These are phyloP conservation scores for Cyphomyrus discorhynchus DNA, from an alignment of 2,113 vertebrate species.

Conservation along the genomic window DNA sequence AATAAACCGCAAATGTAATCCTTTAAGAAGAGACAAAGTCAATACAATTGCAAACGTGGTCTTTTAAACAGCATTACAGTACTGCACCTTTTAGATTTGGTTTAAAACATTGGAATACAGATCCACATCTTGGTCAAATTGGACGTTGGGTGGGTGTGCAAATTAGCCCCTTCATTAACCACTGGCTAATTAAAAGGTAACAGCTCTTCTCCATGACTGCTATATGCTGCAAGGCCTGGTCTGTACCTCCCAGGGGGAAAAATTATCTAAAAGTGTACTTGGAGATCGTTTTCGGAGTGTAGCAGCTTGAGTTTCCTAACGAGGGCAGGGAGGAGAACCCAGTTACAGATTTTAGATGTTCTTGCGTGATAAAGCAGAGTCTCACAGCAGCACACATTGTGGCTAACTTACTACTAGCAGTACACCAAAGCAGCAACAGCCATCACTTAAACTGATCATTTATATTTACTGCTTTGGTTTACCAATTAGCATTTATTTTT, in stretches of 20 bases:
- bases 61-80: background rate
- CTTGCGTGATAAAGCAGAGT: background rate
- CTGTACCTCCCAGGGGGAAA: background rate
- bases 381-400: constrained; percentile 11
- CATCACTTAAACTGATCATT: background rate
- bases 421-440: background rate
- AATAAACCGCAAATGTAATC: background rate
- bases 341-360: background rate
- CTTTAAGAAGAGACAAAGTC: background rate
- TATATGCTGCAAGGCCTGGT: background rate
- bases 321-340: background rate
- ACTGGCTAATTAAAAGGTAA: background rate
- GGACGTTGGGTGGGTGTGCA: background rate
- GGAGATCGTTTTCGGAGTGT: background rate
- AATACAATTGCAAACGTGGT: background rate
- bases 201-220: background rate
- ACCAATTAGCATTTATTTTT: background rate
- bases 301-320: background rate
- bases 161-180: background rate
- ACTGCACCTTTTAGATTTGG: background rate
- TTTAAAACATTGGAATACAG: background rate
- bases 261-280: background rate
- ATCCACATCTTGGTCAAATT: background rate
- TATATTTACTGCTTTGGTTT: background rate
- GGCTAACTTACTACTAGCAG: background rate